phyloP scores from a whole-genome alignment of 2,113 vertebrate genomes.

The Notarius quadriscutis region DNA sequence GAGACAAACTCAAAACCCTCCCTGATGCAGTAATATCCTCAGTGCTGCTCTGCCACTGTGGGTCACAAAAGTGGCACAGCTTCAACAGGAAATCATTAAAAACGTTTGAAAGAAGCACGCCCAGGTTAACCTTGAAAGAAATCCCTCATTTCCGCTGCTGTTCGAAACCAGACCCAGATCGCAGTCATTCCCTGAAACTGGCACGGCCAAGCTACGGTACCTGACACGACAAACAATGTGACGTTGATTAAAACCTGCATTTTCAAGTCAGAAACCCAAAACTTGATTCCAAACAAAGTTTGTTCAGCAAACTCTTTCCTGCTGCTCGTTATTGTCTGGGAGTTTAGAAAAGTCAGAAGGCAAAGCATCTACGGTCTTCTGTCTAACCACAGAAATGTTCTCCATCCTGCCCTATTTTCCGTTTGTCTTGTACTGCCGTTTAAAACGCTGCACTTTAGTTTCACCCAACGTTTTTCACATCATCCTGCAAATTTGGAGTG shows the following conservation, averaged over 20 bases:
- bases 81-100: neutral
- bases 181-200: neutral
- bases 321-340: neutral
- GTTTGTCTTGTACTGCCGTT: neutral
- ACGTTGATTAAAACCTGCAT: neutral
- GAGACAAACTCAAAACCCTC: neutral
- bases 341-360: neutral
- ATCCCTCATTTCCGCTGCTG: neutral
- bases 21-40: neutral
- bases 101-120: neutral
- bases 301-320: neutral
- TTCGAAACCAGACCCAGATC: neutral
- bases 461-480: neutral
- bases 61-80: neutral
- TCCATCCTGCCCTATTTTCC: neutral
- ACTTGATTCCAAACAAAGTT: neutral
- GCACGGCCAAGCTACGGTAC: neutral
- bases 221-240: neutral
- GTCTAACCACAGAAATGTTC: conserved; percentile 1
- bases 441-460: neutral
- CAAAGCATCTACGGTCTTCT: neutral
- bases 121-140: neutral
- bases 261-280: neutral
- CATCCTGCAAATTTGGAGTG: neutral
- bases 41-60: neutral